Base-by-base conservation (phyloP, 53 echinoderm and acorn worm genomes). In the Patiria pectinifera region DNA sequence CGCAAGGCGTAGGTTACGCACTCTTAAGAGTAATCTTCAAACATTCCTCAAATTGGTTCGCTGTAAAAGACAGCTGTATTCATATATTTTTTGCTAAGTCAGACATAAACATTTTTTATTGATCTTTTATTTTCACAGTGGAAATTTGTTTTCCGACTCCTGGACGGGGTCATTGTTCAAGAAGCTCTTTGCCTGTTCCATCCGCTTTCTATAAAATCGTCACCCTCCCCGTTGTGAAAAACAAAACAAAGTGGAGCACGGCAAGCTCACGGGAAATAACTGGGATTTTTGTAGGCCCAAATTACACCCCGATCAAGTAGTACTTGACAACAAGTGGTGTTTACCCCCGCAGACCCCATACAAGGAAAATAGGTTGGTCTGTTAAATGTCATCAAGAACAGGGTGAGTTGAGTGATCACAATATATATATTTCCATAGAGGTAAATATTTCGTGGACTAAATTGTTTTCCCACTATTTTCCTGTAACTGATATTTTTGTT, bases 311-410 rank as follows among this genome's bases (percentile, higher is more conserved):
- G 53, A 53, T 15, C 60, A 45, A 77, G 78, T 59, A 59, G 78
- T 87, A 44, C 87, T 87, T 62, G 87, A 87, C 3, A 78, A 45
- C 87, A 78, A 87, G 87, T 78, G 78, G 7, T 87, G 87, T 87
- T 60, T 77, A 77, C 87, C 16, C 44, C 23, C 60, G 11, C 13
- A 76, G 78, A 87, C 87, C 87, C 87, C 76, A 77, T 87, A 60
- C 87, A 87, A 21, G 18, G 87, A 62, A 78, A 6, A 14, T 76
- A 46, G 77, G 60, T 59, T 82, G 16, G 49, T 74, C 3, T 74
- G 74, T 9, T 74, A 23, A 6, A 18, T 74, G 24, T 23, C n/a
- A 23, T 21, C 22, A n/a, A 23, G 74, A 74, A 74, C 10, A 21
- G 22, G 74, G 18, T 10, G 24, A 74, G 19, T 23, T 74, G 24